Evolutionary conservation across 2,113 vertebrate species (phyloP).

Genomic region (Cacatua alba): DNA sequence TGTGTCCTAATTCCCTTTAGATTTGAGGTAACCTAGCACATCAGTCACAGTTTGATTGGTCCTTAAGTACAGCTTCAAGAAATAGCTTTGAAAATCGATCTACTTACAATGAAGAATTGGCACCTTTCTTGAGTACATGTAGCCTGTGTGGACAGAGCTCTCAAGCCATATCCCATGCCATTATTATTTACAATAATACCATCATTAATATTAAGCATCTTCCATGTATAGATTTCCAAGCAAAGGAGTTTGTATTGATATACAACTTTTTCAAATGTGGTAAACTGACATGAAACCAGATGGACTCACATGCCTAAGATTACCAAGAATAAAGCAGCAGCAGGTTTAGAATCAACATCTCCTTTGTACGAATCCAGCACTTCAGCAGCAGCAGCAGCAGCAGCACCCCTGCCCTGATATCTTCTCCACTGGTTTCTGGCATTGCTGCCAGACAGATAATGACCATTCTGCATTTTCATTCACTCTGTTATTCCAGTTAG

Average conservation of each 20-base stretch:
- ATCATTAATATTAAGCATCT: not conserved
- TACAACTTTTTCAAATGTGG: not conserved
- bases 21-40: not conserved
- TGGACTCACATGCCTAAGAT: not conserved
- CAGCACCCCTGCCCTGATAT: not conserved
- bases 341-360: not conserved
- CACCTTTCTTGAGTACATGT: not conserved
- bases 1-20: not conserved
- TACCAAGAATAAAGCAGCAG: not conserved
- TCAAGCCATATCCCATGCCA: not conserved
- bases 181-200: not conserved
- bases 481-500: not conserved
- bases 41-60: not conserved
- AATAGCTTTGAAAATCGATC: not conserved
- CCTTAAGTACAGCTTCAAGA: not conserved
- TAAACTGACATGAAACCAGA: not conserved
- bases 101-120: not conserved
- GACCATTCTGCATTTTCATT: not conserved
- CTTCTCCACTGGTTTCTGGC: not conserved
- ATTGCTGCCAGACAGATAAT: not conserved
- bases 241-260: not conserved
- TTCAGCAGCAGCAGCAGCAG: not conserved
- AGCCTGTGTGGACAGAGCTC: not conserved
- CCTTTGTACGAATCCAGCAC: not conserved
- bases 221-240: not conserved